Conservation (phyloP, 2,113 vertebrate genomes). For the Oryzias celebensis region DNA sequence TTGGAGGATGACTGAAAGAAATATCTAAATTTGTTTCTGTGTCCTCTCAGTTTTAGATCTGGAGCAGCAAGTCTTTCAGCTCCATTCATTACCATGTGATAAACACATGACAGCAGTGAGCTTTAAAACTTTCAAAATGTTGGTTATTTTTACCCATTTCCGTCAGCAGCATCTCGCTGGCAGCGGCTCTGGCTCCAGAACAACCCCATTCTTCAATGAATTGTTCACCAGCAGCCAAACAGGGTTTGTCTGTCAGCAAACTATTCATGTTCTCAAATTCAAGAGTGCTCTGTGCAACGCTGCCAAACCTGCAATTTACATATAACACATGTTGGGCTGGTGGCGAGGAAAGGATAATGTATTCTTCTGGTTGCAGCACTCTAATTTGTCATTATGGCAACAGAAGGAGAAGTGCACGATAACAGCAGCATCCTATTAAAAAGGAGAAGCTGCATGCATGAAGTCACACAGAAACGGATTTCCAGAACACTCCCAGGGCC, state of each 20-base stretch:
- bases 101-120: conserved; percentile 3
- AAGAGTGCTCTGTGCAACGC: conserved; percentile 9
- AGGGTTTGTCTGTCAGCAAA: neutral
- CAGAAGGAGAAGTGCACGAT: conserved; percentile 37
- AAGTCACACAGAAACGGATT: conserved; percentile 14
- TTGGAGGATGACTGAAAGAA: too few species aligned
- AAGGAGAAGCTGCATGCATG: conserved; percentile 1
- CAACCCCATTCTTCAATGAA: neutral
- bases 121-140: neutral
- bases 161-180: neutral
- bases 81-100: neutral
- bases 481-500: conserved; percentile 26
- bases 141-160: neutral
- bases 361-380: conserved; percentile 30
- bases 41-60: neutral
- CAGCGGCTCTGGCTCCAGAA: neutral
- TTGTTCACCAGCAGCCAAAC: neutral
- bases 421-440: conserved; percentile 51
- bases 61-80: neutral
- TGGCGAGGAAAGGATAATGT: conserved; percentile 12
- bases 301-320: conserved; percentile 11
- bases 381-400: conserved; percentile 48
- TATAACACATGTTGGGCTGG: conserved; percentile 13
- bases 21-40: neutral
- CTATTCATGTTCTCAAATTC: conserved; percentile 14